These are phyloP conservation scores for Ophioninae sp. DNA, from an alignment of 2,888 invertebrate species.

Conservation along the genomic window DNA sequence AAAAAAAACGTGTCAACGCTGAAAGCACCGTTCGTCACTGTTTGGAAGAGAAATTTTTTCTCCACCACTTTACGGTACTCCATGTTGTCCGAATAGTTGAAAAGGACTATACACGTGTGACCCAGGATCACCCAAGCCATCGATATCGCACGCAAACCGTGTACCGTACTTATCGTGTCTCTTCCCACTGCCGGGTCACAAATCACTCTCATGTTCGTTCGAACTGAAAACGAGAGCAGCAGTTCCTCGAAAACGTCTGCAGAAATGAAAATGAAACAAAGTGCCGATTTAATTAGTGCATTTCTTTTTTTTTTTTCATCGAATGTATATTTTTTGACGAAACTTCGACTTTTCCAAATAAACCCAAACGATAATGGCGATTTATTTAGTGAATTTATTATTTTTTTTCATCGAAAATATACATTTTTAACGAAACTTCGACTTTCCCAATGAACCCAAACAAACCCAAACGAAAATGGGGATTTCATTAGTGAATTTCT, in stretches of 20 bases:
- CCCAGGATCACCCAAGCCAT: constrained; percentile 81
- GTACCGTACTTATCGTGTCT: constrained; percentile 80
- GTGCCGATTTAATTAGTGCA: too few species aligned
- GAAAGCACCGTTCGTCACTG: constrained; percentile 80
- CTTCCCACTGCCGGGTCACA: constrained; percentile 79
- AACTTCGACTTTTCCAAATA: too few species aligned
- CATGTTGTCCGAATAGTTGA: constrained; percentile 91
- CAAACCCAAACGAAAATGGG: too few species aligned
- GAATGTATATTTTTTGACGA: too few species aligned
- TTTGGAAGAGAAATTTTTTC: constrained; percentile 79
- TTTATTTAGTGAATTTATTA: too few species aligned
- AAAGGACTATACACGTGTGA: constrained; percentile 86
- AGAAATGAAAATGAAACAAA: not conserved
- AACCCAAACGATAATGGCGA: too few species aligned
- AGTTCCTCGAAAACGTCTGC: constrained; percentile 77
- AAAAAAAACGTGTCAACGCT: constrained; percentile 81
- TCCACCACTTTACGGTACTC: constrained; percentile 79
- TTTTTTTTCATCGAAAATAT: too few species aligned
- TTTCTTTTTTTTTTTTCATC: too few species aligned
- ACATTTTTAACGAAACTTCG: too few species aligned
- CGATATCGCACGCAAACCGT: constrained; percentile 79
- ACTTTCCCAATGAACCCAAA: too few species aligned
- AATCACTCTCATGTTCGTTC: constrained; percentile 77
- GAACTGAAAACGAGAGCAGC: constrained; percentile 79
- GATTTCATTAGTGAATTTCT: too few species aligned